Percentiles rank a stretch among this genome's conserved stretches.
Evolutionary conservation across 2,888 invertebrate genomes (phyloP).

Genomic region (Caenorhabditis sp.): DNA sequence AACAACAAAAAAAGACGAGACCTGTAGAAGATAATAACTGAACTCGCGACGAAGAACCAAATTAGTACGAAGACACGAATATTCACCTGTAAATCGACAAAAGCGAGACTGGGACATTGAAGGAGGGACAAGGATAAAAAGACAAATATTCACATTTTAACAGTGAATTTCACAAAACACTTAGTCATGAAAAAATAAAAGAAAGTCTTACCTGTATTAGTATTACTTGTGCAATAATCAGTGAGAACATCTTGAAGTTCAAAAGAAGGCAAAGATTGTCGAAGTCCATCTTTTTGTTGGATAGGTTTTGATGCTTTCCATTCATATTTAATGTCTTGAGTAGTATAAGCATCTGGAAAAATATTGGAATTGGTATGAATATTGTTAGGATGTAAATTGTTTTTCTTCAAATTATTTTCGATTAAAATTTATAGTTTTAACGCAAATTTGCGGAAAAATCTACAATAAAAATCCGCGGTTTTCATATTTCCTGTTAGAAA

Average conservation of each 20-base stretch:
- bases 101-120: neutral
- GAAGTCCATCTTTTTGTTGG: conserved; percentile 76
- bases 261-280: conserved; percentile 83
- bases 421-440: too few species aligned
- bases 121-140: neutral
- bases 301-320: conserved; percentile 93
- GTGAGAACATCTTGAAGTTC: conserved; percentile 92
- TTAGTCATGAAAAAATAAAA: neutral
- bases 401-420: too few species aligned
- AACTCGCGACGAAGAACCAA: conserved; percentile 80
- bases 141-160: neutral
- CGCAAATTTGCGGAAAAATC: too few species aligned
- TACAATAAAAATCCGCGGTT: too few species aligned
- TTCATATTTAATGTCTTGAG: conserved; percentile 90
- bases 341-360: conserved; percentile 87
- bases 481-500: too few species aligned
- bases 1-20: conserved; percentile 9
- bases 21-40: conserved; percentile 73
- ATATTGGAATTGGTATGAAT: too few species aligned
- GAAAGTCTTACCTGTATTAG: conserved; percentile 82
- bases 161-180: neutral
- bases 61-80: conserved; percentile 67
- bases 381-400: too few species aligned
- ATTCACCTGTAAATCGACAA: conserved; percentile 54
- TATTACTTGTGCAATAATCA: conserved; percentile 94